phyloP scores from a whole-genome alignment of 2,113 vertebrate genomes.

The Sterrhoptilus dennistouni region DNA sequence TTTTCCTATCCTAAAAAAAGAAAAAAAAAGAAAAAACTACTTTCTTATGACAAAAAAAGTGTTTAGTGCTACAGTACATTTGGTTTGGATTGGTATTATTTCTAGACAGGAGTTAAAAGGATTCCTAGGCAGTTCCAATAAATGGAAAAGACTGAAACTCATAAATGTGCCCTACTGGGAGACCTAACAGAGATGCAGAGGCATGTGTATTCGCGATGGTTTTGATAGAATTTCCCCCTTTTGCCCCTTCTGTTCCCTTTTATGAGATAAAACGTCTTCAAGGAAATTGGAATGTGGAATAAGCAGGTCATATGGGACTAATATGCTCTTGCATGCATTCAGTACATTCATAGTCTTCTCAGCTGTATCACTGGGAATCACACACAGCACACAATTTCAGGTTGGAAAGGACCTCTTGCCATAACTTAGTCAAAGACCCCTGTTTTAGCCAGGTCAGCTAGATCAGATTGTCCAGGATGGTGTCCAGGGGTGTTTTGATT shows the following conservation, averaged over 20 bases:
- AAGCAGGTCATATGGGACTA: neutral
- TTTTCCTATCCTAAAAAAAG: neutral
- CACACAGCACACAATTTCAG: neutral
- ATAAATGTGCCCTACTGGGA: neutral
- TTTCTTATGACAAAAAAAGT: neutral
- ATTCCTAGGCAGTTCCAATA: neutral
- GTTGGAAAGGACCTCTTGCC: neutral
- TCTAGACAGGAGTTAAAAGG: neutral
- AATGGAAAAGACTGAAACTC: neutral
- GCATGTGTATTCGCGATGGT: neutral
- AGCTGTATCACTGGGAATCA: neutral
- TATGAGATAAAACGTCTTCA: neutral
- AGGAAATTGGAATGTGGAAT: neutral
- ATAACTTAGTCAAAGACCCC: neutral
- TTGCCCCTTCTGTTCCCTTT: neutral
- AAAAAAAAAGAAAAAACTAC: neutral
- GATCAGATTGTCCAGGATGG: neutral
- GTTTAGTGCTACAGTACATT: neutral
- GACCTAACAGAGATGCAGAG: neutral
- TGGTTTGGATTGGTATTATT: neutral
- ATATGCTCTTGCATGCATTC: neutral
- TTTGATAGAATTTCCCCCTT: neutral
- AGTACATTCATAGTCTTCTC: neutral
- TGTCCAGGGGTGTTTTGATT: neutral
- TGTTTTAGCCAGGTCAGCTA: neutral